A percentile compares a stretch with the other conserved stretches of the same genome.
phyloP scores from a whole-genome alignment of 2,888 invertebrate species.

The Andrena dorsata region DNA sequence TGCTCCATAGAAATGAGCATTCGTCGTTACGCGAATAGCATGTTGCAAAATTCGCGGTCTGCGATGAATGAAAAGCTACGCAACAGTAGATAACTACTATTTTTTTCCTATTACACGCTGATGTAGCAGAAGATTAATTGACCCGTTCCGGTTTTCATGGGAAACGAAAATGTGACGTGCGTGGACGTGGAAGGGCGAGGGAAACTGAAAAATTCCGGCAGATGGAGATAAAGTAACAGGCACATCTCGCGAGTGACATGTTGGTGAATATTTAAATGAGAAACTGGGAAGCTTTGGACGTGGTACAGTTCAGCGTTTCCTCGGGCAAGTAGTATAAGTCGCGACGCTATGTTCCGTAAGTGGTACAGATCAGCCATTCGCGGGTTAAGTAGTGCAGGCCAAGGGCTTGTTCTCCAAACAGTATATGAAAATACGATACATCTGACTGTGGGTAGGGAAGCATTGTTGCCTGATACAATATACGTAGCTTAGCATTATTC shows the following conservation, averaged over 20 bases:
- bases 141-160: neutral
- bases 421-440: too few relatives aligned
- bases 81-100: neutral
- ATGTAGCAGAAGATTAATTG: slow-evolving; percentile 13
- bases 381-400: neutral
- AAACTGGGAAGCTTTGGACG: neutral
- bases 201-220: neutral
- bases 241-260: neutral
- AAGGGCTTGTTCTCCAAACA: too few relatives aligned
- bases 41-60: neutral
- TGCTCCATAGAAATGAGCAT: too few relatives aligned
- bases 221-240: neutral
- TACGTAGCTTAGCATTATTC: neutral
- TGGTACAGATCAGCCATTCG: neutral
- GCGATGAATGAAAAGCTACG: neutral
- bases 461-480: too few relatives aligned
- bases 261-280: neutral
- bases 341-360: neutral
- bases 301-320: neutral
- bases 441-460: too few relatives aligned
- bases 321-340: neutral
- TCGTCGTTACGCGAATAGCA: neutral
- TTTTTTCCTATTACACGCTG: neutral
- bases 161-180: neutral
- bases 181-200: neutral